Evolutionary conservation across 2,888 invertebrate species (phyloP).

Genomic region (Melanotus villosus): DNA sequence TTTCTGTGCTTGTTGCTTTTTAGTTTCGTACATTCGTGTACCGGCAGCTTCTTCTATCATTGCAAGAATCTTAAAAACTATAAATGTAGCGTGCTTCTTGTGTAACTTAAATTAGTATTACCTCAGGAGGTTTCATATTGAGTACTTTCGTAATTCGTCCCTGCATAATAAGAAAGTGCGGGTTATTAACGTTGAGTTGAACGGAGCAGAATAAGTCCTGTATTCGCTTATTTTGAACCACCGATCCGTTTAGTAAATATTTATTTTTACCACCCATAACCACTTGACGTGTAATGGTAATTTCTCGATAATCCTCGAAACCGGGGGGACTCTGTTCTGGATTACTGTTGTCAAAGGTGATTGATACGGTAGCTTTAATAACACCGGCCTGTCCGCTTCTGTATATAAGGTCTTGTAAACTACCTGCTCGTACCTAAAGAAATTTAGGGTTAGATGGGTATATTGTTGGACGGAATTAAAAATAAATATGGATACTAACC

Average conservation of each 20-base stretch:
- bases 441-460: slow-evolving; percentile 9
- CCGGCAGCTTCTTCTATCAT: slow-evolving; percentile 99
- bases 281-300: slow-evolving; percentile 92
- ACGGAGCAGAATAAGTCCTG: slow-evolving; percentile 97
- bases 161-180: slow-evolving; percentile 99
- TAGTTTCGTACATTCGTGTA: slow-evolving; percentile 96
- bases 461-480: not conserved
- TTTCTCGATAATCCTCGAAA: slow-evolving; percentile 92
- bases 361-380: slow-evolving; percentile 94
- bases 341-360: slow-evolving; percentile 94
- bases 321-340: slow-evolving; percentile 87
- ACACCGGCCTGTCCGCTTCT: slow-evolving; percentile 98
- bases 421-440: slow-evolving; percentile 88
- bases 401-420: slow-evolving; percentile 95
- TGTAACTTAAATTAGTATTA: slow-evolving; percentile 62
- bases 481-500: slow-evolving; percentile 71
- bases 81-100: not conserved
- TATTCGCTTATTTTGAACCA: slow-evolving; percentile 91
- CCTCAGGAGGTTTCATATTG: slow-evolving; percentile 98
- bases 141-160: slow-evolving; percentile 98
- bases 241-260: slow-evolving; percentile 93
- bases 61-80: slow-evolving; percentile 79
- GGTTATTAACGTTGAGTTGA: slow-evolving; percentile 98
- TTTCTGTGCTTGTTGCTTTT: slow-evolving; percentile 88
- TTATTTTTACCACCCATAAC: slow-evolving; percentile 92